A percentile compares a stretch with the other conserved stretches of the same genome.
phyloP scores from a whole-genome alignment of 2,888 invertebrate genomes.

The Drosophila austrosaltans region DNA sequence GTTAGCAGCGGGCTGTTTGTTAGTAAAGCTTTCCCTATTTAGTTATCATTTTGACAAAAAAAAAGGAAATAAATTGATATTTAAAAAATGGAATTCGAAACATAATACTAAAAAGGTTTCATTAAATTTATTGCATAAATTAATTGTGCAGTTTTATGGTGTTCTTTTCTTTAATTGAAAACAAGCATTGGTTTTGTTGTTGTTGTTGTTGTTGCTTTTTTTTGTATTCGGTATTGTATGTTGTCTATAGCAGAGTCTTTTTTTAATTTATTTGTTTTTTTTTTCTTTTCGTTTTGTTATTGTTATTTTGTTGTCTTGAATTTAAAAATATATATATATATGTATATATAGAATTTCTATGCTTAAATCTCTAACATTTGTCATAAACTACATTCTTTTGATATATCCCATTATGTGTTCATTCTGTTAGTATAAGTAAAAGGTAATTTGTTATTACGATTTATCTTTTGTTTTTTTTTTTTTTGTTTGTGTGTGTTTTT shows the following conservation, averaged over 20 bases:
- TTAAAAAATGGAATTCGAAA: slow-evolving; percentile 63
- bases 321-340: slow-evolving; percentile 58
- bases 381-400: slow-evolving; percentile 66
- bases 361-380: slow-evolving; percentile 62
- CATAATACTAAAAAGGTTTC: slow-evolving; percentile 57
- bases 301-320: slow-evolving; percentile 3
- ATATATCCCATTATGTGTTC: slow-evolving; percentile 57
- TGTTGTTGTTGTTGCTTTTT: background rate
- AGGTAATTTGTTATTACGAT: slow-evolving; percentile 25
- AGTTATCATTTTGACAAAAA: slow-evolving; percentile 40
- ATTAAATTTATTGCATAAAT: slow-evolving; percentile 52
- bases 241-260: slow-evolving; percentile 74
- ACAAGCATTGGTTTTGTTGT: slow-evolving; percentile 51
- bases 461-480: background rate
- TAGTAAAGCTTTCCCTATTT: slow-evolving; percentile 61
- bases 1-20: slow-evolving; percentile 47
- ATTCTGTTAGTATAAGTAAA: slow-evolving; percentile 31
- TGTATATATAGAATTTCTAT: slow-evolving; percentile 69
- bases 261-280: slow-evolving; percentile 12
- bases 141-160: slow-evolving; percentile 58
- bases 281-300: background rate
- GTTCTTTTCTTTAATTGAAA: slow-evolving; percentile 47
- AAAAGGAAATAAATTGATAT: slow-evolving; percentile 32
- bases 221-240: slow-evolving; percentile 62
- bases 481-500: slow-evolving; percentile 39